Conservation (phyloP, 1,140 invertebrate species). For the Theocolax elegans region DNA sequence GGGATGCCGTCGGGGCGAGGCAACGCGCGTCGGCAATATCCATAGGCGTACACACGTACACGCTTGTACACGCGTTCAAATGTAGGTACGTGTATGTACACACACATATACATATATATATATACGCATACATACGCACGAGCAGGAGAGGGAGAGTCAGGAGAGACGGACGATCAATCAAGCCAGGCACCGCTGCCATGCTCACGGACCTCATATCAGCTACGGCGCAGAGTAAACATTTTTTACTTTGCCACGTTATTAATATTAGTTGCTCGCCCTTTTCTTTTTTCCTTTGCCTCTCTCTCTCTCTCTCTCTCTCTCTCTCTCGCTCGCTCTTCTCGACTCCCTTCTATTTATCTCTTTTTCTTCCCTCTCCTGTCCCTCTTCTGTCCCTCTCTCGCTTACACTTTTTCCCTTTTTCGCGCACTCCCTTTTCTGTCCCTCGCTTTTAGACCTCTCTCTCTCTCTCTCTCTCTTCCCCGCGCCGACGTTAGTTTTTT, state of each 20-base stretch:
- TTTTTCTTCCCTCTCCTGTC: constrained; percentile 18
- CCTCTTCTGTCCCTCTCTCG: background rate
- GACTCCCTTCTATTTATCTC: constrained; percentile 28
- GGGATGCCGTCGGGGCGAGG: constrained; percentile 50
- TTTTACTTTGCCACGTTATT: constrained; percentile 65
- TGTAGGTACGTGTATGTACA: background rate
- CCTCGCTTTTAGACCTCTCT: background rate
- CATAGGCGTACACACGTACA: constrained; percentile 55
- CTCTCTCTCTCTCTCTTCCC: background rate
- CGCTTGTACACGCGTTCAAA: background rate
- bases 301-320: constrained; percentile 25
- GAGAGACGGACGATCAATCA: constrained; percentile 67
- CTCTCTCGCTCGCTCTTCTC: constrained; percentile 27
- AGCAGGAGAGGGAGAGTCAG: constrained; percentile 55
- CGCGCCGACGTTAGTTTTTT: constrained; percentile 1
- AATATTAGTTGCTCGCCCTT: constrained; percentile 58
- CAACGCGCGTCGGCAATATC: constrained; percentile 53
- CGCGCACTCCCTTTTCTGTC: background rate
- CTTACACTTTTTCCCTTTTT: background rate
- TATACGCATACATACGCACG: no score
- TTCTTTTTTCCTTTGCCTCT: constrained; percentile 30
- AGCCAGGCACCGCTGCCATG: constrained; percentile 61
- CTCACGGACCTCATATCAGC: constrained; percentile 66
- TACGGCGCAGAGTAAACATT: constrained; percentile 67
- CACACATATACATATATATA: background rate